Conservation (phyloP, 1,140 invertebrate species). For the Drosophila ogumai region DNA sequence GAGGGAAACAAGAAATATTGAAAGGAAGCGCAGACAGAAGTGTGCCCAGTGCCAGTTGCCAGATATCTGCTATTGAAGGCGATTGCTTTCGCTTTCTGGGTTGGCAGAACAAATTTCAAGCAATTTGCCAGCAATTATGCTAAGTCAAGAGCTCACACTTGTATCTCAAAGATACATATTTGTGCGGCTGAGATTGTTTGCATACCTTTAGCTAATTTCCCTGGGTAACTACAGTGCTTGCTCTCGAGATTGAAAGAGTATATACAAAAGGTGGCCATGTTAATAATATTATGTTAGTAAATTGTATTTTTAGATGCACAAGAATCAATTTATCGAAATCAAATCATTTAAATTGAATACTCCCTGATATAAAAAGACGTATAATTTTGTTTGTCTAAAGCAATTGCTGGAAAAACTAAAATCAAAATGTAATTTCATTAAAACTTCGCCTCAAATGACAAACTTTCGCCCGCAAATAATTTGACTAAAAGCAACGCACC, state of each 20-base stretch:
- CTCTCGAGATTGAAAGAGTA: neutral
- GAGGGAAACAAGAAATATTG: conserved; percentile 14
- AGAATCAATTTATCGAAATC: no score
- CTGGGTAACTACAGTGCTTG: conserved; percentile 2
- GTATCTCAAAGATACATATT: conserved; percentile 36
- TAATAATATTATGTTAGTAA: neutral
- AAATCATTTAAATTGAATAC: neutral
- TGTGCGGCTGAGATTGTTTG: conserved; percentile 1
- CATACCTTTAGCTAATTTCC: conserved; percentile 9
- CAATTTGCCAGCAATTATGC: conserved; percentile 60
- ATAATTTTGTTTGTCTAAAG: neutral
- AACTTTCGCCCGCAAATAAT: conserved; percentile 51
- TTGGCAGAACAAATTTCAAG: conserved; percentile 37
- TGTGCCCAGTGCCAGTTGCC: conserved; percentile 57
- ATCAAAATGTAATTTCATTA: conserved; percentile 46
- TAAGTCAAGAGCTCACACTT: conserved; percentile 29
- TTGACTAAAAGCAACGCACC: conserved; percentile 44
- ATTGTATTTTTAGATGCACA: neutral
- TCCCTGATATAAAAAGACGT: neutral
- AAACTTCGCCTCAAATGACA: conserved; percentile 44
- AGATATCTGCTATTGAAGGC: conserved; percentile 55
- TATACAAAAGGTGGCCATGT: neutral
- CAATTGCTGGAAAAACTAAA: neutral
- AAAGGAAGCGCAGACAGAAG: conserved; percentile 54
- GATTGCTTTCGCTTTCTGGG: conserved; percentile 58